Base-by-base conservation (phyloP, 2,888 invertebrate species). In the Trissolcus brochymenae region DNA sequence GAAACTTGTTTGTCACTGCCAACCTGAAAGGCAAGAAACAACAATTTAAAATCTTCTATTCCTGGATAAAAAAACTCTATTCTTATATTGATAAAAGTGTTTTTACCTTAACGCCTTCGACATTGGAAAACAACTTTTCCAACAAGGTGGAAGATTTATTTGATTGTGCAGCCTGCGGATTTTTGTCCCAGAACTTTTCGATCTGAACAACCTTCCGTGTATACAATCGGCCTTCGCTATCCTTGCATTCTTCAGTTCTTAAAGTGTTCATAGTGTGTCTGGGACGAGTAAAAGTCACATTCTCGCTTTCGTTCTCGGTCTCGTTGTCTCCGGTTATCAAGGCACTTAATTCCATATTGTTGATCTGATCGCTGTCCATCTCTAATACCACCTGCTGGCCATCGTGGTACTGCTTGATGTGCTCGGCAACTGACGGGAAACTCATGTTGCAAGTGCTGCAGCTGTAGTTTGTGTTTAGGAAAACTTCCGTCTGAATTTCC, bases 301-400 rank as follows among this genome's bases (percentile, higher is more conserved):
- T 81, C 46, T 81, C 84, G 35, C 35, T 11, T 11, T 35, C 35
- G 9, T 11, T 35, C 11, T 35, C 35, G 7, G 35, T 35, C 35
- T 35, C 35, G 40, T 76, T 64, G 6, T 78, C 78, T 6, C 25
- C 70, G 17, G 71, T 17, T 53, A 72, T 53, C 57, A 68, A 51
- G 51, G 65, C 59, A 73, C 76, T 74, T 43, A 61, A 21, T 14
- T 79, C 71, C 55, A 73, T 43, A 68, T 70, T 76, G 14, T 75
- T 74, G n/a, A 76, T 74, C 14, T 78, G 86, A 6, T 84, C 84
- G 43, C 87, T 88, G 3, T 85, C 87, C 87, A 89, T 93, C 90
- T 93, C 93, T 68, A 94, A 89, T 55, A 93, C 90, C 64, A 94
- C 93, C 87, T 94, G 93, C 83, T 94, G 93, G 59, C 93, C 92